Evolutionary conservation across 2,113 vertebrate species (phyloP), one percentile per base, ranked within the genome.

Genomic region (Catharus fuscescens): DNA sequence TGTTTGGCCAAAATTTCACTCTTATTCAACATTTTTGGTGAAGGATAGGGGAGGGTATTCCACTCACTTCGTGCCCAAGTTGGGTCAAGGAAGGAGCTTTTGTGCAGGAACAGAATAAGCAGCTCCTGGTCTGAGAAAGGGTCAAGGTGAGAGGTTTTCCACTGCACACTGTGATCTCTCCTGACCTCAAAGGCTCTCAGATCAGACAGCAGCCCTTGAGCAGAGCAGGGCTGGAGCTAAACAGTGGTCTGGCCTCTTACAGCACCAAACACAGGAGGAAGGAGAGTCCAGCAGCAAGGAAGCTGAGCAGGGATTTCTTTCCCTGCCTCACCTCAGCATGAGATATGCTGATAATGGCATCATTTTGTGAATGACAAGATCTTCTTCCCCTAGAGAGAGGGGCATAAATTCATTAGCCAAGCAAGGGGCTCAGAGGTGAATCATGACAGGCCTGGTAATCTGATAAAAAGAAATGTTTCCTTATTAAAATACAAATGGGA

Each of bases 371-470:
- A 92, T 69, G 88, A 93, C 91, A 95, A 92, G 64, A 56, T 36
- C 45, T 42, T 87, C 56, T 86, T 73, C 34, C 92, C 61, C 86
- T 23, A 34, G 90, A 91, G 92, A 88, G 28, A 74, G 17, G 23
- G 31, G 18, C 66, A 83, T 90, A 92, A 95, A 93, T 91, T 95
- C 80, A 90, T 96, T 93, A 97, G 78, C 73, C 78, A 93, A 77
- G 80, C 44, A 15, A 86, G 86, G 64, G 67, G 54, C 76, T 94
- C 5, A 3, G 56, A 86, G 86, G 76, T 93, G 61, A 95, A 88
- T 92, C 87, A 83, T 86, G 60, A 87, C 76, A 95, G 73, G 53
- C 65, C 28, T 56, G 18, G 29, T 90, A 92, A 95, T 94, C 54
- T 80, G 76, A 93, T 91, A 82, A 85, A 87, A 87, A 82, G 7